These are phyloP conservation scores for Clitarchus hookeri DNA, from an alignment of 2,888 invertebrate genomes.

Conservation along the genomic window DNA sequence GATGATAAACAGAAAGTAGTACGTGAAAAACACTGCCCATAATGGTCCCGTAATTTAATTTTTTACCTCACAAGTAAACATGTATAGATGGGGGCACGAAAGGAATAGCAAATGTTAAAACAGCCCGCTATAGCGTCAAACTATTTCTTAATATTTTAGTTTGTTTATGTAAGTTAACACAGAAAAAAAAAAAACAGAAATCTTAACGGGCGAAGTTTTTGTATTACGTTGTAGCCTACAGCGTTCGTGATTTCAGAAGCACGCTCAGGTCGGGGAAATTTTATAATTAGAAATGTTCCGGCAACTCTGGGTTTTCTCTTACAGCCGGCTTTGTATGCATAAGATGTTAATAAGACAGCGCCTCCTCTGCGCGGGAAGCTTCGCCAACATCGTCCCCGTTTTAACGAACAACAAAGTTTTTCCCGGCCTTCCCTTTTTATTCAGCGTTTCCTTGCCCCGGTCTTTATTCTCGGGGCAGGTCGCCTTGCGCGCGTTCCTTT, in stretches of 20 bases:
- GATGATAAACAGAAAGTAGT: too few relatives aligned
- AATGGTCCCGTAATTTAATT: too few relatives aligned
- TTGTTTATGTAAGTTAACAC: too few relatives aligned
- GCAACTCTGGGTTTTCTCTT: background rate
- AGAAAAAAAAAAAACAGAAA: background rate
- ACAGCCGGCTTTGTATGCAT: background rate
- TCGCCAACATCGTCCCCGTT: background rate
- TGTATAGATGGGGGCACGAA: too few relatives aligned
- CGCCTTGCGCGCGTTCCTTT: background rate
- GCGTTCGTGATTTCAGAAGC: background rate
- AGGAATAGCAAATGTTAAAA: too few relatives aligned
- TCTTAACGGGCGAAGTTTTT: background rate
- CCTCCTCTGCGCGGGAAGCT: background rate
- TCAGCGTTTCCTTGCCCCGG: background rate
- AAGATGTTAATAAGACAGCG: constrained; percentile 8
- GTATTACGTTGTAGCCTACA: background rate
- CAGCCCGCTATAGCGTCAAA: too few relatives aligned
- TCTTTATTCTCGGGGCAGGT: background rate
- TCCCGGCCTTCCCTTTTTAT: background rate
- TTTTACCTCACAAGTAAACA: too few relatives aligned
- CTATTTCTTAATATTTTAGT: too few relatives aligned
- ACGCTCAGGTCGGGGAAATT: background rate
- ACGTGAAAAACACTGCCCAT: too few relatives aligned
- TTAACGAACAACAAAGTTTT: background rate
- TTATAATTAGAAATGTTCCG: constrained; percentile 3